Conservation (phyloP, 2,113 vertebrate species). For the Leptocoma aspasia region DNA sequence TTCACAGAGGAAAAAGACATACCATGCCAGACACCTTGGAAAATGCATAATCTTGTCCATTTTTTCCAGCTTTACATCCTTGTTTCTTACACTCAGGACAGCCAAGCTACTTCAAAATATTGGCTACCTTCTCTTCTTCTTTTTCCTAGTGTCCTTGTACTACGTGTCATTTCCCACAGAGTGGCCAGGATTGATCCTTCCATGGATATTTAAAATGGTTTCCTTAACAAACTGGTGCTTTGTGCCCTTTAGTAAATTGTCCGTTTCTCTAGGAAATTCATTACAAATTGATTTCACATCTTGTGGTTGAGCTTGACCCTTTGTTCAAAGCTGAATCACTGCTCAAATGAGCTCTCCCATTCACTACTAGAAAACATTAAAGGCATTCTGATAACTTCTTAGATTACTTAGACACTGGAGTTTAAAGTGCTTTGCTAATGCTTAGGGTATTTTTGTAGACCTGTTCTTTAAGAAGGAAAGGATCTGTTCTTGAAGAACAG, state of each 20-base stretch:
- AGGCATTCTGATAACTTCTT: neutral
- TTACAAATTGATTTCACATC: slow-evolving; percentile 1
- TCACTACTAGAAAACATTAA: neutral
- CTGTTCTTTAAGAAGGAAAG: neutral
- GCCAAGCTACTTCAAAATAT: neutral
- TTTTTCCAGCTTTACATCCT: neutral
- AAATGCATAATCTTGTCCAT: neutral
- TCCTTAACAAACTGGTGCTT: neutral
- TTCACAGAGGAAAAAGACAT: neutral
- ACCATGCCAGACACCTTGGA: neutral
- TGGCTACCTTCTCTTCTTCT: neutral
- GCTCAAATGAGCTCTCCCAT: neutral
- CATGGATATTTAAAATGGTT: neutral
- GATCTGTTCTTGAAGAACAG: neutral
- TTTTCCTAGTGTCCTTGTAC: neutral
- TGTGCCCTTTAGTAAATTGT: neutral
- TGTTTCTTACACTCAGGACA: neutral
- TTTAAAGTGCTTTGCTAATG: neutral
- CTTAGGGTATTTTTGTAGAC: neutral
- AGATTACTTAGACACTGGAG: neutral
- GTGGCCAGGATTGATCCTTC: neutral
- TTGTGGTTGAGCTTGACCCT: neutral
- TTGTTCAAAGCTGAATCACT: neutral
- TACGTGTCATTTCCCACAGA: neutral
- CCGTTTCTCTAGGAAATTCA: slow-evolving; percentile 15